phyloP scores from a whole-genome alignment of 2,797 vertebrate species.

The Pteronotus mesoamericanus region DNA sequence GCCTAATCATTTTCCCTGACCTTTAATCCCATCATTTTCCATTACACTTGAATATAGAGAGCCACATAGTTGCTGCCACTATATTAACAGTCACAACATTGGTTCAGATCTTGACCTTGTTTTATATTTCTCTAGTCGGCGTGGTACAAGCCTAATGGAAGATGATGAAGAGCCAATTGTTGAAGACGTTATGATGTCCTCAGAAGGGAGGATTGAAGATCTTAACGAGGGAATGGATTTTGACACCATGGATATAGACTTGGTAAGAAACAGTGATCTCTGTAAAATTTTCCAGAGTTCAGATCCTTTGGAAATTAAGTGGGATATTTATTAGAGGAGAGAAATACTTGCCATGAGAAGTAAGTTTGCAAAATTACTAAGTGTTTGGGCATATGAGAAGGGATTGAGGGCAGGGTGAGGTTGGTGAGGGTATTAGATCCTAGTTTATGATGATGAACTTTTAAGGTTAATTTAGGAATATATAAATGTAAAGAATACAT shows the following conservation, averaged over 20 bases:
- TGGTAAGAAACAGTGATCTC: slow-evolving; percentile 88
- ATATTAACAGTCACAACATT: slow-evolving; percentile 32
- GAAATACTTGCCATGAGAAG: slow-evolving; percentile 18
- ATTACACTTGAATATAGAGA: slow-evolving; percentile 60
- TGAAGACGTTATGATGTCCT: slow-evolving; percentile 99
- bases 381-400: not conserved
- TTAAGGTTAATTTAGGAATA: slow-evolving; percentile 26
- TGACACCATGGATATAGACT: slow-evolving; percentile 99
- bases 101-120: slow-evolving; percentile 56
- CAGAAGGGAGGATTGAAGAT: slow-evolving; percentile 98
- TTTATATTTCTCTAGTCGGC: slow-evolving; percentile 87
- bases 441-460: slow-evolving; percentile 20
- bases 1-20: slow-evolving; percentile 71
- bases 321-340: slow-evolving; percentile 35
- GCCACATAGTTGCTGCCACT: slow-evolving; percentile 57
- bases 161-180: slow-evolving; percentile 99
- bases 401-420: not conserved
- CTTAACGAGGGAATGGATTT: slow-evolving; percentile 99
- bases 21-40: slow-evolving; percentile 72
- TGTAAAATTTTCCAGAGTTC: slow-evolving; percentile 11
- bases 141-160: slow-evolving; percentile 98
- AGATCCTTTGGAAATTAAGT: slow-evolving; percentile 39
- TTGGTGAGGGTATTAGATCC: not conserved
- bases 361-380: slow-evolving; percentile 1
- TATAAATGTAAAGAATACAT: not conserved